These are phyloP conservation scores for Procambarus clarkii DNA, from an alignment of 1,140 invertebrate genomes.

Conservation along the genomic window DNA sequence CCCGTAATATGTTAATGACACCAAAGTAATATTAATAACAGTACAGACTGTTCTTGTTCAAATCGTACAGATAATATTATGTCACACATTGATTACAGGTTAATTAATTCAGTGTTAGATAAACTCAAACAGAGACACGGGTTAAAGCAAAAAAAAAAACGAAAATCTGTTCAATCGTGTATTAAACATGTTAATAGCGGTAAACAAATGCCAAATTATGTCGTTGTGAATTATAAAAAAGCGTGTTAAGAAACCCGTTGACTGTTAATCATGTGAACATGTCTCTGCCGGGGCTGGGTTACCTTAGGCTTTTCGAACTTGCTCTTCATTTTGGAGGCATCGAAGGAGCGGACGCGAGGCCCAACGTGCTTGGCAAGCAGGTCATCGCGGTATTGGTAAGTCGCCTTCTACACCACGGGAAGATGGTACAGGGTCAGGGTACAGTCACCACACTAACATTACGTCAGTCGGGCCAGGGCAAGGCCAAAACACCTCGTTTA, in stretches of 20 bases:
- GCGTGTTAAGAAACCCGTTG: not conserved
- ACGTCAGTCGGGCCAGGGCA: no score
- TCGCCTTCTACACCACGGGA: constrained; percentile 44
- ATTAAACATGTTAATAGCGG: not conserved
- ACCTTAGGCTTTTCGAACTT: constrained; percentile 73
- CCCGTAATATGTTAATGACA: no score
- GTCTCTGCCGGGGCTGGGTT: constrained; percentile 6
- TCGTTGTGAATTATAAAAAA: not conserved
- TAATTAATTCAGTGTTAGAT: not conserved
- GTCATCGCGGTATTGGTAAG: constrained; percentile 63
- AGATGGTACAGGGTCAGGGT: not conserved
- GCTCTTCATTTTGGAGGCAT: constrained; percentile 72
- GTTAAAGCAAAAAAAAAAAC: not conserved
- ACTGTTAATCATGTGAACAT: no score
- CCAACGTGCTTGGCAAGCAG: constrained; percentile 70
- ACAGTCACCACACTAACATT: not conserved
- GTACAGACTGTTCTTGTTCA: not conserved
- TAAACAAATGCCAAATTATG: not conserved
- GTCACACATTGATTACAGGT: not conserved
- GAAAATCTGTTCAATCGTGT: not conserved
- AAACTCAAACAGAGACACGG: not conserved
- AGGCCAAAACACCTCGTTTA: no score
- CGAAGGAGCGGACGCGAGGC: constrained; percentile 69
- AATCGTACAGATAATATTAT: not conserved
- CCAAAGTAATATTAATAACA: not conserved